Percentiles rank a stretch among this genome's conserved stretches.
phyloP scores from a whole-genome alignment of 2,888 invertebrate species.

The Habrosyne pyritoides region DNA sequence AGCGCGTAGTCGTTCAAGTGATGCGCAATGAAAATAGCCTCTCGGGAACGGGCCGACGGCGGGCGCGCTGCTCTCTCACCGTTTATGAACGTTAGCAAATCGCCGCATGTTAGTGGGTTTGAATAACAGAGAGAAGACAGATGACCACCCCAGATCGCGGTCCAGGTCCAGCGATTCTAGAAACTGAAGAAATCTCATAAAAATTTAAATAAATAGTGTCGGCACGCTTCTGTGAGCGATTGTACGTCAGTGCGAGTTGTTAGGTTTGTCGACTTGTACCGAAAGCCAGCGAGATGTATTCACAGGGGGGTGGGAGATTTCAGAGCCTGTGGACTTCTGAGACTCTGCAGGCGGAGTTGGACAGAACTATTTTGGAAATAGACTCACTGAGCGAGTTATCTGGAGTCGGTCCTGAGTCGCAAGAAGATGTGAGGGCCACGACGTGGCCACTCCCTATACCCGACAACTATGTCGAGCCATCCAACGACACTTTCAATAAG shows the following conservation, averaged over 20 bases:
- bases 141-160: slow-evolving; percentile 76
- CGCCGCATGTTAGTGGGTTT: slow-evolving; percentile 81
- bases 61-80: slow-evolving; percentile 66
- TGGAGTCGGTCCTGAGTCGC: slow-evolving; percentile 94
- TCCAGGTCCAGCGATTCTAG: slow-evolving; percentile 66
- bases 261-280: slow-evolving; percentile 57
- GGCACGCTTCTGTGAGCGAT: slow-evolving; percentile 73
- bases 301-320: slow-evolving; percentile 70
- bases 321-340: slow-evolving; percentile 84
- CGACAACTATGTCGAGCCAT: slow-evolving; percentile 91
- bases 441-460: slow-evolving; percentile 98
- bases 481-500: slow-evolving; percentile 86
- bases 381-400: slow-evolving; percentile 89
- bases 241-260: slow-evolving; percentile 63
- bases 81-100: slow-evolving; percentile 77
- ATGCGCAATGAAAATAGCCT: slow-evolving; percentile 81
- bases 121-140: slow-evolving; percentile 76
- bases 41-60: slow-evolving; percentile 78
- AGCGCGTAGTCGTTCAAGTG: slow-evolving; percentile 83
- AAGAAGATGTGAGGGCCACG: slow-evolving; percentile 96
- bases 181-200: slow-evolving; percentile 64
- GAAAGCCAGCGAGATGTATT: slow-evolving; percentile 63
- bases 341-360: slow-evolving; percentile 83
- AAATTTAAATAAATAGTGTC: slow-evolving; percentile 63
- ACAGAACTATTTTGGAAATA: slow-evolving; percentile 81